Conservation (phyloP, 92 coral and sea anemone species). For the Hydrozoanthus gracilis region DNA sequence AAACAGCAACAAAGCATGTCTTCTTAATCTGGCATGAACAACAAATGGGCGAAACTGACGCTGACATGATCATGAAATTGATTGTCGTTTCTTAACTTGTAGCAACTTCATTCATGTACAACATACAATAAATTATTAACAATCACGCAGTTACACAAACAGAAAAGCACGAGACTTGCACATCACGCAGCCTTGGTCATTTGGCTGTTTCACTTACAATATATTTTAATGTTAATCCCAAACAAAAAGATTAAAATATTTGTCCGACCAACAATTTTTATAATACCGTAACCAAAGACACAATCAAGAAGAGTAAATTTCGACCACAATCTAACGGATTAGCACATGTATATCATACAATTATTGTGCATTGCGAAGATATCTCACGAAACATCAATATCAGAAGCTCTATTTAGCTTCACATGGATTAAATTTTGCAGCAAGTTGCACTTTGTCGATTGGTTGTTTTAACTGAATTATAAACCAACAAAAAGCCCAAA, state of each 20-base stretch:
- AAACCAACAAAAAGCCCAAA: not conserved
- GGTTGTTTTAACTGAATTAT: not conserved
- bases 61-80: not conserved
- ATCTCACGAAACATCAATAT: not conserved
- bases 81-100: not conserved
- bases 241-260: not conserved
- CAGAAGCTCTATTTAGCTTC: not conserved
- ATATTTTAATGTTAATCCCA: not conserved
- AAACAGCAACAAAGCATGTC: not conserved
- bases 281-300: not conserved
- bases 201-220: not conserved
- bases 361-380: not conserved
- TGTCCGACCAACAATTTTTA: not conserved
- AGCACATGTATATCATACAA: not conserved
- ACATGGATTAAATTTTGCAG: no score
- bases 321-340: not conserved
- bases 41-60: not conserved
- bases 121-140: not conserved
- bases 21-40: not conserved
- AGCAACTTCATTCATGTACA: not conserved
- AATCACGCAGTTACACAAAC: not conserved
- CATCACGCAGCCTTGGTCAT: slow-evolving; percentile 4
- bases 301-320: not conserved
- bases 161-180: not conserved
- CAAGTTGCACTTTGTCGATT: not conserved